phyloP scores from a whole-genome alignment of 1,140 invertebrate genomes.

The Platyura marginata region DNA sequence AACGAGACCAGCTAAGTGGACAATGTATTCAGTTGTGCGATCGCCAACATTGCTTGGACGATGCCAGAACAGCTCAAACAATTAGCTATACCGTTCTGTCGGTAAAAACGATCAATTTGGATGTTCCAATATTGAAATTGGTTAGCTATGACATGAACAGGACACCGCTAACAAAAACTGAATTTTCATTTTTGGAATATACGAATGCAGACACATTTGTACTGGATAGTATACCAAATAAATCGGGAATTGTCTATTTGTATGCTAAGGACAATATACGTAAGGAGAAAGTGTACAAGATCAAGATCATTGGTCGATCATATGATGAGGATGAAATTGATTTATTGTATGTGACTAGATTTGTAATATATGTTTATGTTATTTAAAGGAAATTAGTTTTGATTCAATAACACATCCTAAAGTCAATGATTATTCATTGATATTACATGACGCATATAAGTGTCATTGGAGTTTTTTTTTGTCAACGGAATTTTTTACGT shows the following conservation, averaged over 20 bases:
- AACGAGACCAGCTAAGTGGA: not conserved
- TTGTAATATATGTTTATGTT: conserved; percentile 1
- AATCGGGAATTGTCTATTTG: not conserved
- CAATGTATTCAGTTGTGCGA: not conserved
- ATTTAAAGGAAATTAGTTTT: too few relatives aligned
- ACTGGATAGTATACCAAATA: not conserved
- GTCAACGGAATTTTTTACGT: too few relatives aligned
- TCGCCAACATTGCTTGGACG: not conserved
- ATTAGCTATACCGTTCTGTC: not conserved
- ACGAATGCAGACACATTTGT: not conserved
- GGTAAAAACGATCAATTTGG: not conserved
- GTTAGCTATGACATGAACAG: conserved; percentile 1
- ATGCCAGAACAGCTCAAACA: not conserved
- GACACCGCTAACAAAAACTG: not conserved
- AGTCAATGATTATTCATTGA: too few relatives aligned
- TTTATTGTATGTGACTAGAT: not conserved
- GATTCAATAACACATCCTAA: too few relatives aligned
- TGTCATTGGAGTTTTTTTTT: too few relatives aligned
- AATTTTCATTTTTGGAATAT: not conserved
- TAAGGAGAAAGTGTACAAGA: not conserved
- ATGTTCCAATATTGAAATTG: not conserved
- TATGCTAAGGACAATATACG: not conserved
- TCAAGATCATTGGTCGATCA: not conserved
- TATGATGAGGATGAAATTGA: not conserved
- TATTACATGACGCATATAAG: too few relatives aligned